Base-by-base conservation (phyloP, 2,888 invertebrate genomes). In the Drosophila fulvimacula region DNA sequence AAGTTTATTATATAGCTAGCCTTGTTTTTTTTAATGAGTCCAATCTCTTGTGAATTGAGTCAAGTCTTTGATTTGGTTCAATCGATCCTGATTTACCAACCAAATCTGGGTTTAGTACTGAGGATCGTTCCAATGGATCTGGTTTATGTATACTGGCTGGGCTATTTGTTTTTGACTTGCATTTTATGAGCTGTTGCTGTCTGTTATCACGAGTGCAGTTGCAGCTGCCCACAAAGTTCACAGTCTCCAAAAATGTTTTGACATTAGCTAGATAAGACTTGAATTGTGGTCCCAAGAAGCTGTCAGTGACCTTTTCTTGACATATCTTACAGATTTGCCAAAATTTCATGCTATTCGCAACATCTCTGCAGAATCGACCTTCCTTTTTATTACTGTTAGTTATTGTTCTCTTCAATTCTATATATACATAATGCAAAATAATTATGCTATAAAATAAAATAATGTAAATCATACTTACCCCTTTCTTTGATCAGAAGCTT, bases 311-410 rank as follows among this genome's bases (percentile, higher is more conserved):
- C 10, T 19, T 49, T 0, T 15, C 1, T 1, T 53, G 19, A 0
- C n/a, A 17, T 1, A 39, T 5, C 0, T 10, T 2, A 27, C 55
- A 69, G 15, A 21, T 5, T 0, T 10, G 41, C 77, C 66, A 74
- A 4, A 1, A 42, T n/a, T 5, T 51, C 51, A 75, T 75, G 39
- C 44, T 59, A 0, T 32, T n/a, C 1, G 66, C 17, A 0, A 75
- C 3, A 36, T 73, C 41, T 13, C 9, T 42, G 46, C 74, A 74
- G 21, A 74, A 74, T 0, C 11, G n/a, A 1, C 11, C 11, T 10
- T 49, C 15, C 4, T 5, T 46, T 0, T 15, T 13, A 7, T 30
- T 30, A 7, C 1, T n/a, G n/a, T n/a, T 6, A 5, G 4, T 7
- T 27, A 2, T 5, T 11, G 0, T 11, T 13, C 11, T 1, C 10